phyloP scores from a whole-genome alignment of 2,113 vertebrate species.

The Hemicordylus capensis region DNA sequence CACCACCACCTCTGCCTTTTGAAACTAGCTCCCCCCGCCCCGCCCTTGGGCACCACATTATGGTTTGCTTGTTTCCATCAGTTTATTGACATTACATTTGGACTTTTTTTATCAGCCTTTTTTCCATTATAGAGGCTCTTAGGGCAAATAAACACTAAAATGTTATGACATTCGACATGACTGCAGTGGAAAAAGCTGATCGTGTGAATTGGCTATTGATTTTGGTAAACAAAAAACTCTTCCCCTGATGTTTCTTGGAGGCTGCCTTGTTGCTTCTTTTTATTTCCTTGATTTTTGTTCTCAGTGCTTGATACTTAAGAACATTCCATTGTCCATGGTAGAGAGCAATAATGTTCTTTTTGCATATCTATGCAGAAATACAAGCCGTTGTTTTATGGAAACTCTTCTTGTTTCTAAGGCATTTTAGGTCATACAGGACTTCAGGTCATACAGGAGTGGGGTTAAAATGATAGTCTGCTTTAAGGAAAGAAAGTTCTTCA shows the following conservation, averaged over 20 bases:
- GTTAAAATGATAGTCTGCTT: conserved; percentile 4
- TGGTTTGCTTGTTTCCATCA: neutral
- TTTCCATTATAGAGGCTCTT: neutral
- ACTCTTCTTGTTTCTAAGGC: neutral
- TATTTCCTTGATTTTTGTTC: neutral
- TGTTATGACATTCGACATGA: neutral
- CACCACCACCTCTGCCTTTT: neutral
- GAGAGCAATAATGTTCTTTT: neutral
- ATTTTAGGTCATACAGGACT: too few relatives aligned
- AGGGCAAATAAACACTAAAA: neutral
- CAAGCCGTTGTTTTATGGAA: neutral
- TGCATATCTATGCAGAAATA: neutral
- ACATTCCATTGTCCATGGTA: neutral
- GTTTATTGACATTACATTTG: conserved; percentile 3
- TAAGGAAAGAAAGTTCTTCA: neutral
- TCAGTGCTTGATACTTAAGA: neutral
- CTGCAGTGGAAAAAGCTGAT: neutral
- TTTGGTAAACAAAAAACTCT: neutral
- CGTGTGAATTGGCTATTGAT: neutral
- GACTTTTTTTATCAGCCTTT: neutral
- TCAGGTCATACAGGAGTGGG: neutral
- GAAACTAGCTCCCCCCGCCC: neutral
- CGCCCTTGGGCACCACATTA: neutral
- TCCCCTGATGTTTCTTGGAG: neutral
- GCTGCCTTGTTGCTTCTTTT: neutral